Base-by-base conservation (phyloP, 2,888 invertebrate species). In the Allolobophora icterica region DNA sequence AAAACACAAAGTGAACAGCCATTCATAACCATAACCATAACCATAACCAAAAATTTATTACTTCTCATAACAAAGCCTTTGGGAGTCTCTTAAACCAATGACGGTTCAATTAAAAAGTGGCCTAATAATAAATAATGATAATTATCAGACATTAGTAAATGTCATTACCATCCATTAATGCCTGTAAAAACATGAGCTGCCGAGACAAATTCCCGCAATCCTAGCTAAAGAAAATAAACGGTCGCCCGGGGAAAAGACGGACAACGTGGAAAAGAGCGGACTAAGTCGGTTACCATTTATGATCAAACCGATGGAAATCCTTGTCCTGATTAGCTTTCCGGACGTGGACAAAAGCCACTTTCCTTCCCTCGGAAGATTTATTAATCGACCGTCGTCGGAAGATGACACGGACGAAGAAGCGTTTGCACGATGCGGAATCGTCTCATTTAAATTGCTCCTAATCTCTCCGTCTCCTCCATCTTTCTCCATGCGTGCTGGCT, bases 401-500 rank as follows among this genome's bases (percentile, higher is more conserved):
- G 58, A 71, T n/a, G 30, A n/a, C 71, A 8, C 71, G 8, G 71
- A n/a, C 30, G n/a, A 71, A 13, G n/a, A 71, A 71, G 52, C 24
- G 52, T 24, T 24, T 52, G 52, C 52, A 24, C 13, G 71, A 71
- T n/a, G 71, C 0, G 2, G 13, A n/a, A n/a, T 71, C 71, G 30
- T n/a, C 71, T n/a, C 71, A 71, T 71, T 71, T 71, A n/a, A n/a
- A 71, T 71, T n/a, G 71, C n/a, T 71, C 71, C 71, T 52, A 52
- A 52, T 52, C 52, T 52, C 52, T 52, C 3, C 52, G 24, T n/a
- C 71, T 71, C n/a, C 71, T 71, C n/a, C 71, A 11, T 71, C 71
- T 13, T 71, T 71, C 71, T 58, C 24, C 58, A 58, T 58, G 24
- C 58, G 24, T 71, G n/a, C 71, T 71, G 17, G 71, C 30, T 52